phyloP scores from a whole-genome alignment of 1,140 invertebrate genomes.

The Brachionus manjavacas region DNA sequence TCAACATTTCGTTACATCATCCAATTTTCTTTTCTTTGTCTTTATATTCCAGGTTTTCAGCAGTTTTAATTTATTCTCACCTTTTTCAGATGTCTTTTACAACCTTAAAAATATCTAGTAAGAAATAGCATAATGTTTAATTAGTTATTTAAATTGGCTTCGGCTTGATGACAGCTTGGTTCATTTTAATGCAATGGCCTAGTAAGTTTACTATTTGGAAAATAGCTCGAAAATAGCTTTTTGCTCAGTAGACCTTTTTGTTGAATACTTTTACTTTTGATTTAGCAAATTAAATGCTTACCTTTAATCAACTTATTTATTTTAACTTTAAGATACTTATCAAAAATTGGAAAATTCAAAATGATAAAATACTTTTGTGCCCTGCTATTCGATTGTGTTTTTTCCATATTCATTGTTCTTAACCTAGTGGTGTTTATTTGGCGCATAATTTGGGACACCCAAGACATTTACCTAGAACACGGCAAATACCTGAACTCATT shows the following conservation, averaged over 20 bases:
- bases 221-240: too few relatives aligned
- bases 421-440: slow-evolving; percentile 31
- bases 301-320: not conserved
- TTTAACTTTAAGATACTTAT: not conserved
- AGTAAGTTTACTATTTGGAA: too few relatives aligned
- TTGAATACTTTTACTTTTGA: too few relatives aligned
- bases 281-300: too few relatives aligned
- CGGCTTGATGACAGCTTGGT: not conserved
- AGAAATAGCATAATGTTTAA: not conserved
- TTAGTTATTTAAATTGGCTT: not conserved
- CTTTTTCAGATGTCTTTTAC: not conserved
- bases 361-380: not conserved
- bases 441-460: slow-evolving; percentile 39
- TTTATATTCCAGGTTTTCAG: not conserved
- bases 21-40: not conserved
- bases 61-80: not conserved
- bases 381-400: not conserved
- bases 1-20: not conserved
- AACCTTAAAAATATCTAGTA: not conserved
- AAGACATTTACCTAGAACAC: not conserved
- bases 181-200: not conserved
- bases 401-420: slow-evolving; percentile 16
- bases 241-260: too few relatives aligned
- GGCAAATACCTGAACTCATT: not conserved
- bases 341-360: not conserved